These are phyloP conservation scores for Nymphalis polychloros DNA, from an alignment of 2,888 invertebrate species.

Conservation along the genomic window DNA sequence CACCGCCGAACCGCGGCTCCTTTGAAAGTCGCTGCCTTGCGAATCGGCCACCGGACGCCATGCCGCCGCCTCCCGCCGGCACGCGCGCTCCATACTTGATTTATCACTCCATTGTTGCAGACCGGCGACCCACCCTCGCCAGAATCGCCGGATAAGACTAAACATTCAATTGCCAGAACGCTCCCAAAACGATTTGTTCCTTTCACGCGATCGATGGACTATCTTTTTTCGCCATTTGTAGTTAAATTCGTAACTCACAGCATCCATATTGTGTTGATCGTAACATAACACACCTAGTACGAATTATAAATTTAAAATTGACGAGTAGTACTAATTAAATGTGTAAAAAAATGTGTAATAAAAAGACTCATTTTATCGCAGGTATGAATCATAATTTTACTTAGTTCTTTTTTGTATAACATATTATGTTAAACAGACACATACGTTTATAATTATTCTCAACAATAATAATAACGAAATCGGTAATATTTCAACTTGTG, in stretches of 20 bases:
- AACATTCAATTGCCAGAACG: conserved; percentile 77
- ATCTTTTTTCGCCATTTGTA: conserved; percentile 44
- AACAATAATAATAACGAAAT: too few relatives aligned
- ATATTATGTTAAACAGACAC: too few relatives aligned
- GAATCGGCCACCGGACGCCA: conserved; percentile 43
- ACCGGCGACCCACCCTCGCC: conserved; percentile 66
- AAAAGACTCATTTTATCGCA: too few relatives aligned
- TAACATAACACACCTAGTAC: too few relatives aligned
- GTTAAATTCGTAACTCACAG: conserved; percentile 46
- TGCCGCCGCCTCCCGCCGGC: conserved; percentile 53
- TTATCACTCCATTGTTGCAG: conserved; percentile 79
- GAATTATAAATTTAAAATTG: too few relatives aligned
- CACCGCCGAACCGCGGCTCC: conserved; percentile 41
- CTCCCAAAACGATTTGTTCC: conserved; percentile 76
- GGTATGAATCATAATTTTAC: too few relatives aligned
- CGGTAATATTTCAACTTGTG: too few relatives aligned
- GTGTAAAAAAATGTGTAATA: too few relatives aligned
- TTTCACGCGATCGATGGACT: conserved; percentile 69
- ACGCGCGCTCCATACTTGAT: conserved; percentile 80
- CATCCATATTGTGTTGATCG: conserved; percentile 13
- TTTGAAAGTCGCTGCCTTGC: conserved; percentile 51
- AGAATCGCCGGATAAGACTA: conserved; percentile 62
- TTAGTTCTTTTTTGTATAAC: too few relatives aligned
- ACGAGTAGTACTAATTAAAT: too few relatives aligned
- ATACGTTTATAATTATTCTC: too few relatives aligned